Evolutionary conservation across 1,140 invertebrate species (phyloP).

Genomic region (Drosophila asahinai): DNA sequence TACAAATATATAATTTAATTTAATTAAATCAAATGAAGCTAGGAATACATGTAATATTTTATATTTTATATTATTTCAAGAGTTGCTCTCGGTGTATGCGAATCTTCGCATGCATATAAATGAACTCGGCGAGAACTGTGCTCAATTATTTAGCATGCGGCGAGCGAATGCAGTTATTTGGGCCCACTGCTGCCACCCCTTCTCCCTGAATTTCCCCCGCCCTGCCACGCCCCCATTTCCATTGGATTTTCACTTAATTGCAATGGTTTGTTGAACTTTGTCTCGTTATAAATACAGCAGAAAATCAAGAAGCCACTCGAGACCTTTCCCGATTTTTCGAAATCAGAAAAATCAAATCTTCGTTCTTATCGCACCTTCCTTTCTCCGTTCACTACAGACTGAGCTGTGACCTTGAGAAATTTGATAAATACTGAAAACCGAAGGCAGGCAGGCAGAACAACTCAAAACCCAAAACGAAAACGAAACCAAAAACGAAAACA

Average conservation of each 20-base stretch:
- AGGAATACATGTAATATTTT: not conserved
- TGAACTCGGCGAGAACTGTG: constrained; percentile 34
- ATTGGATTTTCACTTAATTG: not conserved
- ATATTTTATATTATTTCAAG: not conserved
- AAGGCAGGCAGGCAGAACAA: constrained; percentile 15
- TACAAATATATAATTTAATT: too few species aligned
- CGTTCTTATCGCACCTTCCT: constrained; percentile 41
- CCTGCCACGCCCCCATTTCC: not conserved
- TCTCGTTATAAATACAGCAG: constrained; percentile 10
- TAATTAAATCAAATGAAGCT: not conserved
- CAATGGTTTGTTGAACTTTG: constrained; percentile 61
- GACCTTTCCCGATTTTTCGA: constrained; percentile 34
- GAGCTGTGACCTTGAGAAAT: constrained; percentile 29
- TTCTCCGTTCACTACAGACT: not conserved
- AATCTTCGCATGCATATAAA: constrained; percentile 34
- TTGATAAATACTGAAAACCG: constrained; percentile 27
- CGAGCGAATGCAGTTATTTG: constrained; percentile 18
- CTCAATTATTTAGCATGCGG: constrained; percentile 36
- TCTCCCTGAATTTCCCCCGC: not conserved
- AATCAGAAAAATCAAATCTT: constrained; percentile 35
- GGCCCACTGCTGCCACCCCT: not conserved
- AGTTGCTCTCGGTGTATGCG: constrained; percentile 2
- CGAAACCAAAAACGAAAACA: constrained; percentile 12
- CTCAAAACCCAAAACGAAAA: constrained; percentile 15
- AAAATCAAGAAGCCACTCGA: not conserved